Base-by-base conservation (phyloP, 2,888 invertebrate genomes). In the Aspidapion aeneum region DNA sequence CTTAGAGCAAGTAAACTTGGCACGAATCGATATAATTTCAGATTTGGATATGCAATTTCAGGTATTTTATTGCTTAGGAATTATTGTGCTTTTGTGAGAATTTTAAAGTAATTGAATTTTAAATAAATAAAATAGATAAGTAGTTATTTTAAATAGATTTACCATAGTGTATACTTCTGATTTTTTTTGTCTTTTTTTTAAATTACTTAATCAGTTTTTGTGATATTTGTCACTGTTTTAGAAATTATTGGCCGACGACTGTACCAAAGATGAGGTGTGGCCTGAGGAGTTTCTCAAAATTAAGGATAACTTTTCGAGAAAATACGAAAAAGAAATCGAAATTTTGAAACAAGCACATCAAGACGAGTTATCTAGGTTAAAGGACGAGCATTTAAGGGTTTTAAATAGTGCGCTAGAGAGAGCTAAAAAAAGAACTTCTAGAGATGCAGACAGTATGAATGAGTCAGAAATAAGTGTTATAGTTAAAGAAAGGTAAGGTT, bases 1-100 rank as follows among this genome's bases (percentile, higher is more conserved):
- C 66, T 83, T 85, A 73, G 86, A 87, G 75, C 87, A 87, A 78
- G 80, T 87, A 67, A 81, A 85, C 58, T 79, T 86, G 74, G 89
- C 88, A 66, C 85, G 86, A 70, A 83, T 85, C 73, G 90, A 90
- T 75, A 87, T 90, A 71, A 83, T 88, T 67, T 83, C 84, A 68
- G 87, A 88, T 70, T 81, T 91, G 71, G 89, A 89, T 78, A 85
- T 85, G 63, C 88, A 91, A 76, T 86, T 91, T 73, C 88, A 90
- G 89, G 91, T 91, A 84, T 16, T n/a, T n/a, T n/a, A n/a, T n/a
- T n/a, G n/a, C n/a, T n/a, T n/a, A n/a, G n/a, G n/a, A n/a, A n/a
- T n/a, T n/a, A n/a, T n/a, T n/a, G n/a, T n/a, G n/a, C n/a, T n/a
- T n/a, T n/a, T n/a, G n/a, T n/a, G n/a, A n/a, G n/a, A n/a, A n/a